Percentiles rank a stretch among this genome's conserved stretches.
phyloP scores from a whole-genome alignment of 2,797 vertebrate species.

The Mycteria americana region DNA sequence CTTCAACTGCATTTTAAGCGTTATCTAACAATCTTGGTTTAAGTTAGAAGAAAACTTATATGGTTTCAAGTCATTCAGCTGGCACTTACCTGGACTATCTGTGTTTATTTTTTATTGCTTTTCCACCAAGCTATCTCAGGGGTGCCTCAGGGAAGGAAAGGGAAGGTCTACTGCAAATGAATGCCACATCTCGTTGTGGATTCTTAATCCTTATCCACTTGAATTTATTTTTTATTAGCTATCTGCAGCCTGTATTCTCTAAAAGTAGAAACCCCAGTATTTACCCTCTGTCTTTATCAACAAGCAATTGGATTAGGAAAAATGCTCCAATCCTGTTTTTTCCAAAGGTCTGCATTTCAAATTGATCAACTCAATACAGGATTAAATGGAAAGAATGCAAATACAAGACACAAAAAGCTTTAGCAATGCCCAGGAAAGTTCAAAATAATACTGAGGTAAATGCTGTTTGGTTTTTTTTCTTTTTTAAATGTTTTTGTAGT shows the following conservation, averaged over 20 bases:
- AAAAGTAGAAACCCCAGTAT: neutral
- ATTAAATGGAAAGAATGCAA: neutral
- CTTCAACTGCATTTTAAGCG: neutral
- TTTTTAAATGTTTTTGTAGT: neutral
- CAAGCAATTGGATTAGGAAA: neutral
- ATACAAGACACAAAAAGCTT: neutral
- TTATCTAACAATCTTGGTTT: neutral
- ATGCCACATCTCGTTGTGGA: neutral
- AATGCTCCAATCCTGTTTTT: neutral
- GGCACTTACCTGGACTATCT: neutral
- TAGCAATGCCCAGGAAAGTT: neutral
- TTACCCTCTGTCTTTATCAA: neutral
- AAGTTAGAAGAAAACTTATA: neutral
- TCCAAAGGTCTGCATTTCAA: neutral
- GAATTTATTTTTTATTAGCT: neutral
- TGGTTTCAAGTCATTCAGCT: neutral
- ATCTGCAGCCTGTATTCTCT: neutral
- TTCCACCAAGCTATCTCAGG: neutral
- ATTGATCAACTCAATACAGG: neutral
- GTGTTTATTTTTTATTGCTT: neutral
- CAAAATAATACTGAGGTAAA: neutral
- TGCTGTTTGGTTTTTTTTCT: neutral
- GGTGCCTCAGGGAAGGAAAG: neutral
- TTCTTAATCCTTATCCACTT: neutral
- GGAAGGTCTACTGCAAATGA: conserved; percentile 25